phyloP scores from a whole-genome alignment of 2,113 vertebrate species.

The Laticauda colubrina region DNA sequence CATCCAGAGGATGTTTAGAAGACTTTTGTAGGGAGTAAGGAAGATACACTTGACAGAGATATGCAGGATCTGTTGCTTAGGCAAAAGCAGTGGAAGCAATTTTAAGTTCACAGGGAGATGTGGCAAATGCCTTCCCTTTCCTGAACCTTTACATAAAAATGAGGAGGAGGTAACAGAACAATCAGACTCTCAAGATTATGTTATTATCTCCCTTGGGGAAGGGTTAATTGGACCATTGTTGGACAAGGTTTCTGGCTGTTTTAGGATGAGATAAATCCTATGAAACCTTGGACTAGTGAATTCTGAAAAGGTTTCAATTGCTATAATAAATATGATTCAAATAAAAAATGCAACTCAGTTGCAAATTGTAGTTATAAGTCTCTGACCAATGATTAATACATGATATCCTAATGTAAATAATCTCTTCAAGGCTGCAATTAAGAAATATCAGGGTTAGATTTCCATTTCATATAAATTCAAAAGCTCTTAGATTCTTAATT shows the following conservation, averaged over 20 bases:
- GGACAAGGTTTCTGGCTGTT: neutral
- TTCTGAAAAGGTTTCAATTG: neutral
- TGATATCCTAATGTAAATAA: neutral
- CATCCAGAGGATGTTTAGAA: neutral
- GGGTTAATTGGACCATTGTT: neutral
- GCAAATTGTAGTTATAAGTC: neutral
- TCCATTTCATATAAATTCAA: slow-evolving; percentile 10
- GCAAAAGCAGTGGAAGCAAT: neutral
- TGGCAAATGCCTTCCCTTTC: neutral
- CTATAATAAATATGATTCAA: neutral
- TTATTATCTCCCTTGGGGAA: neutral
- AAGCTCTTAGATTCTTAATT: neutral
- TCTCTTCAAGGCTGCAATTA: slow-evolving; percentile 2
- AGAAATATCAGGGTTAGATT: neutral
- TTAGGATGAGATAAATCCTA: neutral
- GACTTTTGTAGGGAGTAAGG: neutral
- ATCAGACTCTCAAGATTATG: neutral
- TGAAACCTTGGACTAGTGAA: neutral
- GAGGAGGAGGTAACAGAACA: neutral
- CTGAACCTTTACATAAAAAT: neutral
- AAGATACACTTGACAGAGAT: neutral
- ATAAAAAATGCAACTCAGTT: neutral
- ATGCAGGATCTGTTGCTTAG: neutral
- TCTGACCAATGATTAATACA: neutral
- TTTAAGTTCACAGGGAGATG: neutral